Base-by-base conservation (phyloP, 2,888 invertebrate genomes). In the Junonia oenone region DNA sequence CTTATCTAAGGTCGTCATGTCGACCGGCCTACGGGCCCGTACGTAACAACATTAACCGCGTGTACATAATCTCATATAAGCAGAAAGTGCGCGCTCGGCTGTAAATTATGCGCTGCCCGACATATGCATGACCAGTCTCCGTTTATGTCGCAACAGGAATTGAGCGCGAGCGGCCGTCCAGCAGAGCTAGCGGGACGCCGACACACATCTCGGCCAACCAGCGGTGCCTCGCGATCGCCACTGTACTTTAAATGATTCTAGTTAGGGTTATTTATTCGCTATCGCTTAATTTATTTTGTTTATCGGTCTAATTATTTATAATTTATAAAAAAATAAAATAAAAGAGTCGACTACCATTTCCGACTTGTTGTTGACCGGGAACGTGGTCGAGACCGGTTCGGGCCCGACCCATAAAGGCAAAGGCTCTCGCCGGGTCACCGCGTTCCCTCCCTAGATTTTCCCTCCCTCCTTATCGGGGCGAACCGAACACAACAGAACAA, bases 61-160 rank as follows among this genome's bases (percentile, higher is more conserved):
- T 90, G 89, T 90, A 90, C 71, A 89, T 90, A 89, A 79, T 88
- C 84, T 83, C 83, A 85, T 84, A 83, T 73, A 69, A 78, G 83
- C 84, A 87, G 84, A 77, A 76, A 82, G 82, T 75, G 88, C 85
- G 86, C 88, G 88, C 87, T 86, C 80, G 80, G 87, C 90, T 90
- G 89, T 90, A 90, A 80, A 90, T 90, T 89, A 77, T 70, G 86
- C 90, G 87, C 69, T 66, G 73, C 81, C 87, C 89, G 84, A 90
- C 81, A 89, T 78, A 81, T 90, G 91, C 91, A 91, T 91, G 91
- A 91, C 86, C 86, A 85, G 82, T 87, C 86, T 89, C 81, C 88
- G 87, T 90, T 89, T 90, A 88, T 90, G 90, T 90, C 90, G 88
- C 87, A 89, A 89, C 90, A 90, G 90, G 88, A 81, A 90, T 81